phyloP scores from a whole-genome alignment of 1,140 invertebrate genomes.

The Megalonaias nervosa region DNA sequence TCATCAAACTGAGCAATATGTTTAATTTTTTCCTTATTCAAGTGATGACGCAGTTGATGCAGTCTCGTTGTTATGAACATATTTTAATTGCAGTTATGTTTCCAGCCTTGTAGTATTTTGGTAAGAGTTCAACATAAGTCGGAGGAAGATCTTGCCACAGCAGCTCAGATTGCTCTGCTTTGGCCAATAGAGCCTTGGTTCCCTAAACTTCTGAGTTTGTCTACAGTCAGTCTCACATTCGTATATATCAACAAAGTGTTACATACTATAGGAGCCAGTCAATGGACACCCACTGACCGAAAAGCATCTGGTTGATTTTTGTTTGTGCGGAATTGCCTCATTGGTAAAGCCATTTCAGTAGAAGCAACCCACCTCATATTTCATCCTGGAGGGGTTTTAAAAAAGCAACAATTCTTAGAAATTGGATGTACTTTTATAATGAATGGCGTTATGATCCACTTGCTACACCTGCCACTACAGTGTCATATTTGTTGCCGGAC shows the following conservation, averaged over 20 bases:
- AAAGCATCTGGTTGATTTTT: constrained; percentile 6
- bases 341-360: constrained; percentile 7
- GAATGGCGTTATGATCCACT: constrained; percentile 4
- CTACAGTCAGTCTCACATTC: constrained; percentile 1
- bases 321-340: constrained; percentile 6
- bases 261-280: not conserved
- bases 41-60: constrained; percentile 20
- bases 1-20: not conserved
- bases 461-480: constrained; percentile 5
- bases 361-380: constrained; percentile 1
- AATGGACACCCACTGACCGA: constrained; percentile 2
- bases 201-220: constrained; percentile 14
- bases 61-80: constrained; percentile 8
- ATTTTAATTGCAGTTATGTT: constrained; percentile 22
- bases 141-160: constrained; percentile 16
- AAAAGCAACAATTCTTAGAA: not conserved
- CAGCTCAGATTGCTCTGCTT: constrained; percentile 28
- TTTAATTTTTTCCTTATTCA: constrained; percentile 27
- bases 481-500: not conserved
- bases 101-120: constrained; percentile 43
- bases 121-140: constrained; percentile 29
- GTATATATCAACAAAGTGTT: constrained; percentile 3
- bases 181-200: constrained; percentile 37
- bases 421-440: constrained; percentile 7
- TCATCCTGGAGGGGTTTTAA: not conserved